Evolutionary conservation across 2,888 invertebrate genomes (phyloP).

Genomic region (Drosophila rellima): DNA sequence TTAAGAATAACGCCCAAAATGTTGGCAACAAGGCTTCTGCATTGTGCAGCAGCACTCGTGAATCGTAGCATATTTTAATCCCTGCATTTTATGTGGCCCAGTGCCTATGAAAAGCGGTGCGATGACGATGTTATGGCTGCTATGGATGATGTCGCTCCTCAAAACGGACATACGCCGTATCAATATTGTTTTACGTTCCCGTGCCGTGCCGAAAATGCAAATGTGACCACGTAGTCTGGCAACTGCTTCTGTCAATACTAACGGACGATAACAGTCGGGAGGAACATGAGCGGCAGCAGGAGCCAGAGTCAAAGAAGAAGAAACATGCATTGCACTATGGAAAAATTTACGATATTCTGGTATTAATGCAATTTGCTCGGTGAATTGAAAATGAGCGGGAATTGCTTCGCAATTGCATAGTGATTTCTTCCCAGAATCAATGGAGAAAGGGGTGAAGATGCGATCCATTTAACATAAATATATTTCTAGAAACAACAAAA

Average conservation of each 20-base stretch:
- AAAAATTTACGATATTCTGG: no score
- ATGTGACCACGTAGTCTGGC: slow-evolving; percentile 53
- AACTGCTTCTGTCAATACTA: slow-evolving; percentile 16
- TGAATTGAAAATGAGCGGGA: no score
- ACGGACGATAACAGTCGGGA: slow-evolving; percentile 7
- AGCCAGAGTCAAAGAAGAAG: slow-evolving; percentile 1
- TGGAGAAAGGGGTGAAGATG: no score
- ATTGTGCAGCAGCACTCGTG: slow-evolving; percentile 30
- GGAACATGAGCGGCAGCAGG: background rate
- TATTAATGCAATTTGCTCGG: no score
- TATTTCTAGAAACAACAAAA: no score
- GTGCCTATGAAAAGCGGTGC: slow-evolving; percentile 42
- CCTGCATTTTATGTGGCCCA: slow-evolving; percentile 59
- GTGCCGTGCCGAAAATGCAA: slow-evolving; percentile 57
- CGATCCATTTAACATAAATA: no score
- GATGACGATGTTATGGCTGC: slow-evolving; percentile 46
- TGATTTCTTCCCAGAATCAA: no score
- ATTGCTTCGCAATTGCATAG: no score
- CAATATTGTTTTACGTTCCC: slow-evolving; percentile 73
- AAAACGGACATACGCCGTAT: slow-evolving; percentile 50
- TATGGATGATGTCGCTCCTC: slow-evolving; percentile 35
- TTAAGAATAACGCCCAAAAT: slow-evolving; percentile 30
- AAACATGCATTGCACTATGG: background rate
- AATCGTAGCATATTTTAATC: slow-evolving; percentile 61
- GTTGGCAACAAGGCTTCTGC: slow-evolving; percentile 37